These are phyloP conservation scores for Halcyon chelicuti DNA, from an alignment of 2,797 vertebrate species.

Conservation along the genomic window DNA sequence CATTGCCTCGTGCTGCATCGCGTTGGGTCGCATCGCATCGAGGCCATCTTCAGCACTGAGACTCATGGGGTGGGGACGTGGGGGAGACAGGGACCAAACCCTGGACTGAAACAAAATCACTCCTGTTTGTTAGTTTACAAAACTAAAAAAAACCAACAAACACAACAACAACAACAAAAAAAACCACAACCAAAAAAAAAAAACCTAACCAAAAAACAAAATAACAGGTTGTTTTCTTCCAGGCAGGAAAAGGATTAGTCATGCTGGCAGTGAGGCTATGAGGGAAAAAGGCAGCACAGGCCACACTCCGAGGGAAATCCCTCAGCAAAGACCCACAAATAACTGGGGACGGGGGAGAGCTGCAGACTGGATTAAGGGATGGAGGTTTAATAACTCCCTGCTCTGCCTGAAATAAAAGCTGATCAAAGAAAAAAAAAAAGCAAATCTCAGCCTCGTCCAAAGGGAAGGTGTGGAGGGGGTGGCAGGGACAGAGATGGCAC, in stretches of 20 bases:
- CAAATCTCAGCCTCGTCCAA: not conserved
- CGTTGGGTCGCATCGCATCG: not conserved
- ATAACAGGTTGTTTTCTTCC: rapidly evolving
- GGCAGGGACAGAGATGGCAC: not conserved
- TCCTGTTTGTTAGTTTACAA: not conserved
- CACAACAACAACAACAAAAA: too few relatives aligned
- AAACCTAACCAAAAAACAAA: not conserved
- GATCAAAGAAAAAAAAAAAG: not conserved
- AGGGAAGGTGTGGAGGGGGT: not conserved
- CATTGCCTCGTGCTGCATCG: not conserved
- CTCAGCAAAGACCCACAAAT: not conserved
- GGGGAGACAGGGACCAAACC: not conserved
- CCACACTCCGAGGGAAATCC: not conserved
- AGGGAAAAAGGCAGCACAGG: not conserved
- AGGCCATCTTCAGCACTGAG: not conserved
- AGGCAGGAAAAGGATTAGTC: not conserved
- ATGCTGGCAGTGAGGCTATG: not conserved
- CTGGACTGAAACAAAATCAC: not conserved
- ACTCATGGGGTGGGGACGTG: not conserved
- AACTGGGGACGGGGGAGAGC: not conserved
- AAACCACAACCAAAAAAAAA: too few relatives aligned
- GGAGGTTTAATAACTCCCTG: conserved; percentile 22
- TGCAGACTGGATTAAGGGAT: conserved; percentile 1
- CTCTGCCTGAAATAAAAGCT: conserved; percentile 14
- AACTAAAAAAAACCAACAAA: not conserved